Evolutionary conservation across 2,113 vertebrate genomes (phyloP), one percentile per base, ranked within the genome.

Genomic region (Zeus faber): DNA sequence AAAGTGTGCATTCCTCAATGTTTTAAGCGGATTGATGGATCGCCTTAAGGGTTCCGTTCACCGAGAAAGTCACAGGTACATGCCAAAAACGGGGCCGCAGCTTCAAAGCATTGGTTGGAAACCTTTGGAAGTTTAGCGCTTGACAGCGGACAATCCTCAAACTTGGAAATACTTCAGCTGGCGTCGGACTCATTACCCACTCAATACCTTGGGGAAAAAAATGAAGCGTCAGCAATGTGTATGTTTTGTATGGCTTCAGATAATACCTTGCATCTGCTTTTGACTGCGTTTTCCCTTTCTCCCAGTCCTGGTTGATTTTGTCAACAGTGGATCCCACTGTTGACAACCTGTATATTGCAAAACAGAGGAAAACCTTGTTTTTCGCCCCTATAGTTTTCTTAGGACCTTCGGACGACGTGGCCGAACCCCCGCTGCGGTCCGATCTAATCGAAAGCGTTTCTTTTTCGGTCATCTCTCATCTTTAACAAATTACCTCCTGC

Each of bases 401-500:
- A 25, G 31, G 48, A 67, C 49, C 64, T 61, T 65, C 51, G 72
- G 44, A 44, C 65, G 26, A 26, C 54, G 58, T 59, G 48, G 69
- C 23, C 62, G 20, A 40, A 62, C 70, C 68, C 68, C 55, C 48
- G 54, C 43, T 57, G 71, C 63, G 68, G 74, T 64, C 62, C 76
- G 70, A 71, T 74, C 58, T 53, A 65, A 79, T 74, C 27, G 58
- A 72, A 22, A 18, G n/a, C 25, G 26, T 70, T 24, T 33, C 17
- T 58, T 67, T 63, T 29, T 56, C 52, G n/a, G n/a, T n/a, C n/a
- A n/a, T n/a, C 58, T 76, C 50, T 71, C 46, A 78, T 72, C 67
- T 70, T 47, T 82, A 76, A 83, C 72, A 75, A 73, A 74, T 73
- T 72, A 84, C 81, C 81, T 83, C 74, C 67, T 74, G 67, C 71